Base-by-base conservation (phyloP, 2,888 invertebrate species). In the Apotomis capreana region DNA sequence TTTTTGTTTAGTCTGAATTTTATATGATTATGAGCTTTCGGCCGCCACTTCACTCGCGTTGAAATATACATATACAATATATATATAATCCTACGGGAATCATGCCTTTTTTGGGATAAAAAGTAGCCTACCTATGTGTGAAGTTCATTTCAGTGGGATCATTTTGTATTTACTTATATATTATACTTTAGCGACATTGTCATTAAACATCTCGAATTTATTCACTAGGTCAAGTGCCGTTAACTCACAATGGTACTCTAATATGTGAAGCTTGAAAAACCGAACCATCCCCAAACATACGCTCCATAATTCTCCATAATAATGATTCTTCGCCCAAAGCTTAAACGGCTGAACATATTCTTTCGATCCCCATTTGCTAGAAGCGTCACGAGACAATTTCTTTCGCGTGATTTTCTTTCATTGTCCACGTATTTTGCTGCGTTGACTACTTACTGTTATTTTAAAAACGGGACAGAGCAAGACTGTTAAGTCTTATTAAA, bases 351-450 rank as follows among this genome's bases (percentile, higher is more conserved):
- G 5, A 36, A 69, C 36, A 58, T 63, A 36, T 37, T 55, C 37
- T 51, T 49, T 40, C 40, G 55, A 9, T 1, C 44, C 61, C 67
- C 51, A 62, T 68, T 71, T 65, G 59, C 57, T 49, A 15, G 55
- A 36, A 13, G 40, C 51, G 67, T 37, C 51, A 71, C 37, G 51
- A 71, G 61, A 71, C 71, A 71, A 68, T 71, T 71, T 71, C 61
- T 71, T 68, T 57, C 9, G 51, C 55, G 67, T 71, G 68, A 71
- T 71, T 71, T 70, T 62, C 71, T 71, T 67, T 71, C 67, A 67
- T 67, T 67, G 57, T 68, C 70, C 55, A 67, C 61, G 60, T 62
- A 68, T 71, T 57, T 61, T 40, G 44, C n/a, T 71, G 57, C 57
- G 71, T 61, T 68, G 57, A 13, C 65, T 61, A 71, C 51, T 12